Evolutionary conservation across 2,113 vertebrate species (phyloP).

Genomic region (Podarcis cretensis): DNA sequence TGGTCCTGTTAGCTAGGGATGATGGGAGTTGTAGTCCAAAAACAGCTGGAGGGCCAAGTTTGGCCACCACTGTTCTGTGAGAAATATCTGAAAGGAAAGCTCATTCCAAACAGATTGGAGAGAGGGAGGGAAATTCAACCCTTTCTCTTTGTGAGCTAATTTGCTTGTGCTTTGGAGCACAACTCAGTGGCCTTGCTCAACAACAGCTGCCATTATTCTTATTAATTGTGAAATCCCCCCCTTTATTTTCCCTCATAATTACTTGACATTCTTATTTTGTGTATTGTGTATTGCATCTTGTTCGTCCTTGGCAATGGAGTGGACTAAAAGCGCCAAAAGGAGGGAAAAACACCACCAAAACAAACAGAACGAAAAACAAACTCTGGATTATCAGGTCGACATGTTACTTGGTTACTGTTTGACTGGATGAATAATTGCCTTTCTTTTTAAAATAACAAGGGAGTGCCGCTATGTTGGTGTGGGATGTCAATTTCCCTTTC

Average conservation of each 20-base stretch:
- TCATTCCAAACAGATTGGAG: not conserved
- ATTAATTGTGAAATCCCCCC: not conserved
- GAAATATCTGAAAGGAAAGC: no score
- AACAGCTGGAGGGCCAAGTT: no score
- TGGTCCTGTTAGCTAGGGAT: no score
- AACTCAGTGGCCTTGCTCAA: not conserved
- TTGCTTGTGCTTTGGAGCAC: not conserved
- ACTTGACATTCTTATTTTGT: not conserved
- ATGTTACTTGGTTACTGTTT: not conserved
- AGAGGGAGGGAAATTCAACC: not conserved
- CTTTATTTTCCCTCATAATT: not conserved
- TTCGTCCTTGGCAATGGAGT: not conserved
- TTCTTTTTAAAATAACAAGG: not conserved
- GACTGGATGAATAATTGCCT: not conserved
- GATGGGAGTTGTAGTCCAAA: no score
- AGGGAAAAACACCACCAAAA: no score
- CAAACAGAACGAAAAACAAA: not conserved
- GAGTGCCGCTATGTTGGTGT: no score
- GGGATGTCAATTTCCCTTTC: not conserved
- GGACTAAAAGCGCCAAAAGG: not conserved
- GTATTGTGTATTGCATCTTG: not conserved
- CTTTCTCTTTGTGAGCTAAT: not conserved
- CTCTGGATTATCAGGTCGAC: not conserved
- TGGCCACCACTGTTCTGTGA: not conserved
- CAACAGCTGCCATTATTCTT: not conserved